These are phyloP conservation scores for Carpatolechia fugitivella DNA, from an alignment of 2,888 invertebrate genomes.

Conservation along the genomic window DNA sequence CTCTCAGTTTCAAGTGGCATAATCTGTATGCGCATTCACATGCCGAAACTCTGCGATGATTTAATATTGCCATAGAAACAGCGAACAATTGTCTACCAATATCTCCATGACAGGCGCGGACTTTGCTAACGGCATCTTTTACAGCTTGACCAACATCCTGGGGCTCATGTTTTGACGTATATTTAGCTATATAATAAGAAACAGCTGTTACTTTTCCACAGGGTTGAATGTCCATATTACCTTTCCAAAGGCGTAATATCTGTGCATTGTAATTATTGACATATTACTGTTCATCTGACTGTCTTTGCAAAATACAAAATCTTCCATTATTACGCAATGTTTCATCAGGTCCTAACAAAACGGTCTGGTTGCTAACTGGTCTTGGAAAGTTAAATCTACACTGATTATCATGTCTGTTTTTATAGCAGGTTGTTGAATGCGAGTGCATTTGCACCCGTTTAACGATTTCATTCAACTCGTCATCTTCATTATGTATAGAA, in stretches of 20 bases:
- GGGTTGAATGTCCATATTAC: conserved; percentile 30
- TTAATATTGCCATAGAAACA: conserved; percentile 14
- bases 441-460: conserved; percentile 28
- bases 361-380: conserved; percentile 24
- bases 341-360: conserved; percentile 34
- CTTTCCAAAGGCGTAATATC: conserved; percentile 24
- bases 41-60: conserved; percentile 19
- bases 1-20: conserved; percentile 16
- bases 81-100: conserved; percentile 11
- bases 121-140: background rate
- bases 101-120: background rate
- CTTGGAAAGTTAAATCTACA: conserved; percentile 32
- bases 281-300: background rate
- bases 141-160: background rate
- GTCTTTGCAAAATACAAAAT: conserved; percentile 15
- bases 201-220: conserved; percentile 24
- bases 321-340: conserved; percentile 32
- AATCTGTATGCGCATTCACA: conserved; percentile 25
- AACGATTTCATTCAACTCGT: conserved; percentile 12
- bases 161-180: background rate
- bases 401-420: conserved; percentile 20
- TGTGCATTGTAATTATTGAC: conserved; percentile 17
- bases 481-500: conserved; percentile 17
- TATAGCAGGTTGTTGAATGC: conserved; percentile 28
- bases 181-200: conserved; percentile 19